A percentile compares a stretch with the other conserved stretches of the same genome.
Conservation (phyloP, 2,113 vertebrate species). For the Dipodomys stephensi region DNA sequence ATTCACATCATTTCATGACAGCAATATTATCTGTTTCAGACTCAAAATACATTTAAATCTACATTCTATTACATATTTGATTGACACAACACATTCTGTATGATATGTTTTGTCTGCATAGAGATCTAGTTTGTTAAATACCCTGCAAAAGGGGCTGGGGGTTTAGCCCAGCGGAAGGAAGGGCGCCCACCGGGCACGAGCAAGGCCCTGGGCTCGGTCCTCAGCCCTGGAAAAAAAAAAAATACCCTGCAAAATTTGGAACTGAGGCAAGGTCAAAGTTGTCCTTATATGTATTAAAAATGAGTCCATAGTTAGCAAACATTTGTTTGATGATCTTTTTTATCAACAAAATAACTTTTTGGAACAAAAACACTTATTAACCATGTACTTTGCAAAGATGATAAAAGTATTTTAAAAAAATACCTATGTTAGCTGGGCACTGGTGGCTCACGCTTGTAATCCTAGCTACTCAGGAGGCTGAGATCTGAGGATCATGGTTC, state of each 20-base stretch:
- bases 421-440: background rate
- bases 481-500: too few species aligned
- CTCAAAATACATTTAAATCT: background rate
- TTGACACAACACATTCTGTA: background rate
- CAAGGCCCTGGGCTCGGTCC: too few species aligned
- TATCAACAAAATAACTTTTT: conserved; percentile 9
- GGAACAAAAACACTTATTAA: background rate
- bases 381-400: background rate
- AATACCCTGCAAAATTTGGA: background rate
- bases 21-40: background rate
- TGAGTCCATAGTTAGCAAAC: background rate
- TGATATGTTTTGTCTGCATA: background rate
- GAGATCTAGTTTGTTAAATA: background rate
- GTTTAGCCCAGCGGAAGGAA: too few species aligned
- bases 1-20: background rate
- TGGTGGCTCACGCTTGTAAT: too few species aligned
- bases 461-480: too few species aligned
- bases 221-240: too few species aligned
- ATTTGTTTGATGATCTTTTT: background rate
- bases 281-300: background rate
- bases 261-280: background rate
- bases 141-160: background rate
- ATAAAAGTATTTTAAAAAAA: background rate
- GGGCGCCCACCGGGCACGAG: too few species aligned
- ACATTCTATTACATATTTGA: background rate